Base-by-base conservation (phyloP, 35 echinoderm and acorn worm genomes). In the Stichopus chloronotus region DNA sequence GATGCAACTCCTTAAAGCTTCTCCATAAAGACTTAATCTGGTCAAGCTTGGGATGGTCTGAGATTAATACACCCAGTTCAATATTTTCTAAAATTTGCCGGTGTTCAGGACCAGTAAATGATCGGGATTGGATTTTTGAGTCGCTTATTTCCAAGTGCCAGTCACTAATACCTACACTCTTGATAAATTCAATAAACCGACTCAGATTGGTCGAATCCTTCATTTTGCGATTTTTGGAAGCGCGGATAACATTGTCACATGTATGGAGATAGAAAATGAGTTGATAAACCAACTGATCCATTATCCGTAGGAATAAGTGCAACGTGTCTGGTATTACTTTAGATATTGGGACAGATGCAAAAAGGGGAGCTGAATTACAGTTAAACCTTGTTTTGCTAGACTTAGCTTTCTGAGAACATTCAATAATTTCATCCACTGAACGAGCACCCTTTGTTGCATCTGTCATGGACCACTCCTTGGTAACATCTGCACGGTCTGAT, bases 201-300 rank as follows among this genome's bases (percentile, higher is more conserved):
- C 43, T 24, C 22, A 82, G 16, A 82, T 82, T 82, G 21, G 79
- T 43, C 25, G 43, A 53, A 43, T 53, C 43, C 79, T 82, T 82
- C 79, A 82, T 82, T 53, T 24, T 82, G 72, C 72, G 72, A 77
- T 77, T 77, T 25, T 77, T 77, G 72, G 72, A 22, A 82, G 22
- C 21, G 8, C 43, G 21, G 22, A 43, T 14, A 82, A 82, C 43
- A 82, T 96, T 92, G 21, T 93, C 88, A 71, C 59, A 91, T 17
- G 53, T 71, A 21, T 94, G 80, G 13, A 94, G 86, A 78, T 92
- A 94, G 63, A 56, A 94, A 5, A 90, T 92, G 7, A 94, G 23
- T 83, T 96, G 95, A 56, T 94, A 91, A 57, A 96, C 88, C 23
- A 96, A 52, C 78, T 96, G 78, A 88, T 96, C 95, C 79, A 91